Base-by-base conservation (phyloP, 2,888 invertebrate genomes). In the Trachelus stipa region DNA sequence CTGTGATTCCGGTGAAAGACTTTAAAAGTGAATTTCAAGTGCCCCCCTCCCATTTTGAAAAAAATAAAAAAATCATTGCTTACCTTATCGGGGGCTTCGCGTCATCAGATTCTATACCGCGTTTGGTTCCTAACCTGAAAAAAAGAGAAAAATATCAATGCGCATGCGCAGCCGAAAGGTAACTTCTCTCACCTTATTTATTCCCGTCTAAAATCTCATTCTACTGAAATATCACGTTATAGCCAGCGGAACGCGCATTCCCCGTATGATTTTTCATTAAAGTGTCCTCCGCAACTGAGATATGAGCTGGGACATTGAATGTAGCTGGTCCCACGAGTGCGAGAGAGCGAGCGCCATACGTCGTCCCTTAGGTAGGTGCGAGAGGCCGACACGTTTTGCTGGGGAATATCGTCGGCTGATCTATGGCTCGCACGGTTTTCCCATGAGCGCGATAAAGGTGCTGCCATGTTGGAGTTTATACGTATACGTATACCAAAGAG, bases 251-350 rank as follows among this genome's bases (percentile, higher is more conserved):
- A 86, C 87, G 86, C 85, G 87, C 85, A 86, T 86, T 90, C 88
- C 83, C 87, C 87, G 89, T 89, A 90, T 91, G 91, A 91, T 91
- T 91, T 91, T 91, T 90, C 91, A 91, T 91, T 91, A 91, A 90
- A 90, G 88, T 90, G 91, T 91, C 91, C 87, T 86, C 82, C 85
- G 84, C 83, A 82, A 80, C 87, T 90, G 91, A 91, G 90, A 91
- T 90, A 90, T 88, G 87, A 40, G 87, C 83, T 86, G 87, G 87
- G 87, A 90, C 91, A 91, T 91, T 91, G 90, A 91, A 91, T 90
- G 89, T 88, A 85, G 86, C 87, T 87, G 84, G 82, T 86, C 86
- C 86, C 86, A 82, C 76, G 86, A 87, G 88, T 82, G 73, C 34
- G 35, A 73, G 34, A 3, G 15, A 23, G 73, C 9, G 73, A 73